phyloP scores from a whole-genome alignment of 2,888 invertebrate genomes.

The Drosophila phalerata region DNA sequence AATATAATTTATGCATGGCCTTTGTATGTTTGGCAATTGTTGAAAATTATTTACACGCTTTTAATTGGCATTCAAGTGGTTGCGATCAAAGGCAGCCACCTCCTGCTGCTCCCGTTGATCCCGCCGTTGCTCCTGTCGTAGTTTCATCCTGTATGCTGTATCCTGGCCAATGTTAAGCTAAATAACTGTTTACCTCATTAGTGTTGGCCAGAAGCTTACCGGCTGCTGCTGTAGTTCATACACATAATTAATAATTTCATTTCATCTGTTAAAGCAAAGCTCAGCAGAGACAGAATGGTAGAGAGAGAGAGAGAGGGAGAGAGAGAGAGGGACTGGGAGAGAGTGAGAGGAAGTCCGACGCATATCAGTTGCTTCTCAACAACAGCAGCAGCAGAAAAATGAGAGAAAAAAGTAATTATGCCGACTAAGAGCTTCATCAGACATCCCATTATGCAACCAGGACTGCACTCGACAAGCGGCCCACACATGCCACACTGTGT shows the following conservation, averaged over 20 bases:
- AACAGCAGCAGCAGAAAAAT: conserved; percentile 9
- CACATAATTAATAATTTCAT: conserved; percentile 60
- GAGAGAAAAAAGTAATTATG: conserved; percentile 76
- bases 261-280: conserved; percentile 34
- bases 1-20: conserved; percentile 60
- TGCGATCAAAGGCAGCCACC: conserved; percentile 63
- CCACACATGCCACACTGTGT: conserved; percentile 41
- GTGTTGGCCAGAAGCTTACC: conserved; percentile 37
- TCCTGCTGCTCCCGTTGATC: conserved; percentile 54
- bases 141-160: conserved; percentile 7
- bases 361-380: conserved; percentile 51
- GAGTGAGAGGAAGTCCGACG: not conserved
- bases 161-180: conserved; percentile 31
- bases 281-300: conserved; percentile 1
- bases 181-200: conserved; percentile 47
- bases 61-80: conserved; percentile 79
- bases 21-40: conserved; percentile 69
- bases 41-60: conserved; percentile 77
- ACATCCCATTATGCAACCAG: conserved; percentile 78
- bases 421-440: conserved; percentile 82
- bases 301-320: not conserved
- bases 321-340: not conserved
- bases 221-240: conserved; percentile 22
- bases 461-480: conserved; percentile 72
- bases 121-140: not conserved